Evolutionary conservation across 2,888 invertebrate species (phyloP).

Genomic region (Scaptomyza cyrtandrae): DNA sequence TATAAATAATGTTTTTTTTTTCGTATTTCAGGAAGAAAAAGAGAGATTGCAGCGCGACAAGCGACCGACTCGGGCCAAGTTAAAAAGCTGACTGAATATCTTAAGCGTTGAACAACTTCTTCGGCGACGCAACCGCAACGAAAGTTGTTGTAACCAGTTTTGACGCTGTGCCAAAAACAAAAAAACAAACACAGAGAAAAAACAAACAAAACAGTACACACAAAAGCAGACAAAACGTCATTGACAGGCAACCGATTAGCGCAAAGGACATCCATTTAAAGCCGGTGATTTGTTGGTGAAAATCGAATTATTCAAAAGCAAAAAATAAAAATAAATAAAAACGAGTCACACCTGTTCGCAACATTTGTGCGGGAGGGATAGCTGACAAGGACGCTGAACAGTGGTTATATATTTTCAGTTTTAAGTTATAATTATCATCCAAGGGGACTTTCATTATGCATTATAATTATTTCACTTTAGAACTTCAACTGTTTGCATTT

Average conservation of each 20-base stretch:
- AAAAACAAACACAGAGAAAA: too few relatives aligned
- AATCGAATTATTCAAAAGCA: slow-evolving; percentile 16
- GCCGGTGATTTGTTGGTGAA: slow-evolving; percentile 47
- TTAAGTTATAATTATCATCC: background rate
- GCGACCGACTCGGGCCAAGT: slow-evolving; percentile 62
- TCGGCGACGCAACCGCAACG: slow-evolving; percentile 59
- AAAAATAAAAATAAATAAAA: background rate
- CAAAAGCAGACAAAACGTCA: slow-evolving; percentile 1
- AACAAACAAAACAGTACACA: background rate
- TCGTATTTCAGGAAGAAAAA: background rate
- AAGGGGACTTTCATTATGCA: too few relatives aligned
- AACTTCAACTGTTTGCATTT: too few relatives aligned
- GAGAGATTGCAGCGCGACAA: slow-evolving; percentile 28
- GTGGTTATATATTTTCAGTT: background rate
- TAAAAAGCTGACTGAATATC: slow-evolving; percentile 67
- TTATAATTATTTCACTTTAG: too few relatives aligned
- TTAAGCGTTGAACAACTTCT: slow-evolving; percentile 53
- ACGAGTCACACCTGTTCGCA: slow-evolving; percentile 46
- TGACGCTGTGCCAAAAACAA: slow-evolving; percentile 10
- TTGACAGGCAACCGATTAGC: slow-evolving; percentile 44
- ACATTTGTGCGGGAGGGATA: slow-evolving; percentile 12
- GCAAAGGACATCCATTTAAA: slow-evolving; percentile 46
- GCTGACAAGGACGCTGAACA: slow-evolving; percentile 35
- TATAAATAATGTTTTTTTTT: too few relatives aligned
- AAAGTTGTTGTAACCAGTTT: slow-evolving; percentile 72